Base-by-base conservation (phyloP, 2,797 vertebrate species). In the Dipus sagitta region DNA sequence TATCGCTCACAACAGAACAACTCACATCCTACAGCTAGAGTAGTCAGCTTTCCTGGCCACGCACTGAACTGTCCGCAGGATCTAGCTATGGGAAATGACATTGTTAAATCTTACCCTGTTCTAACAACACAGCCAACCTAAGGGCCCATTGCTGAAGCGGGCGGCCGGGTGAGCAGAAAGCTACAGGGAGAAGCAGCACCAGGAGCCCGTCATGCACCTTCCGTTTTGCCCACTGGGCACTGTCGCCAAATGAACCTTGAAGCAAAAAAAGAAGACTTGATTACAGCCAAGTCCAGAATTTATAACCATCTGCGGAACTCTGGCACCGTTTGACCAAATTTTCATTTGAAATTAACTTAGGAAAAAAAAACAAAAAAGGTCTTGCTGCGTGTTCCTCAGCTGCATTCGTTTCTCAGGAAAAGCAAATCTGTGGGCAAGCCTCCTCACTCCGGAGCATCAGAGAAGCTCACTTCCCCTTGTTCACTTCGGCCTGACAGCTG, bases 281-380 rank as follows among this genome's bases (percentile, higher is more conserved):
- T 42, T 79, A 28, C 13, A 90, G 93, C 80, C 91, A 95, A 85
- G 18, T 85, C 71, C 23, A 65, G 70, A 75, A 84, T 95, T 93
- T 92, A 94, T 65, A 60, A 64, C 21, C 62, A 72, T 89, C 85
- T 84, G 26, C 82, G 77, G 80, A 93, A 91, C 85, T 81, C 70
- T 2, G 4, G 84, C 68, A 30, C 88, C 84, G 84, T 91, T 82
- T 87, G 70, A 93, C 94, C 80, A 95, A 91, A 93, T 93, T 95
- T 91, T 91, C 92, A 90, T 52, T 84, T 82, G 89, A 92, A 96
- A 86, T 28, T 2, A 87, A 20, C 74, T 88, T 91, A 42, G 6
- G 1, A 2, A 9, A 54, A 60, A 34, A 78, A 32, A 71, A n/a
- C n/a, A n/a, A 81, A 81, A 62, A 83, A 42, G 21, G 21, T 87